phyloP scores from a whole-genome alignment of 1,140 invertebrate species.

The Sarcophaga peregrina region DNA sequence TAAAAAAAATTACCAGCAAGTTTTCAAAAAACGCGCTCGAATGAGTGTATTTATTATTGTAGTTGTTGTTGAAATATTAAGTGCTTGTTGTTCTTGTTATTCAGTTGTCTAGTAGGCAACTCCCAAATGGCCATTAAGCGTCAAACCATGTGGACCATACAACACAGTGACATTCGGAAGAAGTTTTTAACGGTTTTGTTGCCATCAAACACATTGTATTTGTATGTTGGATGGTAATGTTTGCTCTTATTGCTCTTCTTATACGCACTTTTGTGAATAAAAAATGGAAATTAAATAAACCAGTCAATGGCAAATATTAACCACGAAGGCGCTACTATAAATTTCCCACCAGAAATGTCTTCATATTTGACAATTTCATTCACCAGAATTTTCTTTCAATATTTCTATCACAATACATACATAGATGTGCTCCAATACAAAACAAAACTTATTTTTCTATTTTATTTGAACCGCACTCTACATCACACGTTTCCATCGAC shows the following conservation, averaged over 20 bases:
- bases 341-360: neutral
- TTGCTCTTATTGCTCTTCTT: neutral
- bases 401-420: too few relatives aligned
- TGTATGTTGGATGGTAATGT: neutral
- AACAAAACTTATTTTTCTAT: too few relatives aligned
- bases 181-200: slow-evolving; percentile 60
- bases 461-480: too few relatives aligned
- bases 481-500: too few relatives aligned
- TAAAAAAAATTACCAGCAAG: too few relatives aligned
- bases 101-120: slow-evolving; percentile 39
- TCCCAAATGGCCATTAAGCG: slow-evolving; percentile 67
- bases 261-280: neutral
- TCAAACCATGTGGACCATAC: slow-evolving; percentile 44
- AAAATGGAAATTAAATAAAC: neutral
- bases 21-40: too few relatives aligned
- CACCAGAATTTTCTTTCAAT: too few relatives aligned
- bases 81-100: too few relatives aligned
- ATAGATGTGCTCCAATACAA: too few relatives aligned
- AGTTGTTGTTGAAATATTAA: too few relatives aligned
- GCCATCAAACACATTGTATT: slow-evolving; percentile 30
- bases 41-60: too few relatives aligned
- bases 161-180: slow-evolving; percentile 44
- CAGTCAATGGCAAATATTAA: neutral
- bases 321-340: slow-evolving; percentile 11
- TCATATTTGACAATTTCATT: too few relatives aligned